Conservation (phyloP, 2,888 invertebrate genomes). For the Syrista parreyssii region DNA sequence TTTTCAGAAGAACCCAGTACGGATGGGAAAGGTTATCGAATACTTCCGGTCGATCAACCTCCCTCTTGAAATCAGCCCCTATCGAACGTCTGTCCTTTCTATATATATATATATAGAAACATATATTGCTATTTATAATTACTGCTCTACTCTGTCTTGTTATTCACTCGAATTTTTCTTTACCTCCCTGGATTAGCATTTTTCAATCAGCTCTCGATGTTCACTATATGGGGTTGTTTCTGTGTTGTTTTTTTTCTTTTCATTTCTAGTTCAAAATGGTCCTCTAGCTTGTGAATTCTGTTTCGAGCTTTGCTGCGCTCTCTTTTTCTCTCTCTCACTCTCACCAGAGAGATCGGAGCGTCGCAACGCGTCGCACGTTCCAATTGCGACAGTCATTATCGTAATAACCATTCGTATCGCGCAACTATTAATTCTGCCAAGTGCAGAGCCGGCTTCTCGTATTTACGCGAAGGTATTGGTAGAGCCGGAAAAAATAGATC, state of each 20-base stretch:
- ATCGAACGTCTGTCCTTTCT: not conserved
- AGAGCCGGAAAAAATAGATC: not conserved
- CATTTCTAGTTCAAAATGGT: not conserved
- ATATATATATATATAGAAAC: too few relatives aligned
- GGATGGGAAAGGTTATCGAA: not conserved
- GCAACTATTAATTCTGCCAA: slow-evolving; percentile 45
- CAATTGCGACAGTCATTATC: slow-evolving; percentile 43
- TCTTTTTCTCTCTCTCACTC: slow-evolving; percentile 23
- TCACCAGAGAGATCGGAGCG: slow-evolving; percentile 14
- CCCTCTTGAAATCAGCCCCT: not conserved
- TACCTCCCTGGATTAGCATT: not conserved
- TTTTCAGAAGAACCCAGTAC: not conserved
- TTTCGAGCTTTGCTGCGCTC: not conserved
- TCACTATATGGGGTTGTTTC: not conserved
- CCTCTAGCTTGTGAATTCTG: not conserved
- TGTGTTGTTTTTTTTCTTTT: not conserved
- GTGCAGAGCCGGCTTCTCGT: slow-evolving; percentile 4
- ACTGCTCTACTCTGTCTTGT: not conserved
- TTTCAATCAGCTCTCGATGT: not conserved
- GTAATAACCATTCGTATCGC: slow-evolving; percentile 49
- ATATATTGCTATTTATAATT: too few relatives aligned
- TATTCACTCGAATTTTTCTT: not conserved
- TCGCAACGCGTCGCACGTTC: slow-evolving; percentile 8
- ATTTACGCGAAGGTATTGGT: slow-evolving; percentile 18
- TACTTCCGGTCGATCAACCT: not conserved